Evolutionary conservation across 2,113 vertebrate species (phyloP).

Genomic region (Nestor notabilis): DNA sequence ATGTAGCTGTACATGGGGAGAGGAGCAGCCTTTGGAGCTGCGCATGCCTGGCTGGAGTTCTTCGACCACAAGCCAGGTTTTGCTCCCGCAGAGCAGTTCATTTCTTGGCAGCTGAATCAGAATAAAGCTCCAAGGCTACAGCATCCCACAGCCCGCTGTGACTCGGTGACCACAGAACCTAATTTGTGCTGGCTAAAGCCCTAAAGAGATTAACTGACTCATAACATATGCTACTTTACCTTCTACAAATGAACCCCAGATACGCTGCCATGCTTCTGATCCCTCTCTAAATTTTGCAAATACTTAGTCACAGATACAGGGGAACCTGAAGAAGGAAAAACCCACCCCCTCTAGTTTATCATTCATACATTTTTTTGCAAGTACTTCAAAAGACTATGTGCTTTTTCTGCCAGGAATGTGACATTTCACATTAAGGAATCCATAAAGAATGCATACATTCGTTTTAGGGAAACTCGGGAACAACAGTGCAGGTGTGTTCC

Average conservation of each 20-base stretch:
- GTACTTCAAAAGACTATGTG: neutral
- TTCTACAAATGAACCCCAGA: constrained; percentile 41
- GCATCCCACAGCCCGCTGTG: constrained; percentile 26
- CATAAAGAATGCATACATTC: neutral
- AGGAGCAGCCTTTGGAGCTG: neutral
- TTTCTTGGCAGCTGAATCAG: constrained; percentile 54
- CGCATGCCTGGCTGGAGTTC: constrained; percentile 13
- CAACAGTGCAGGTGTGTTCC: neutral
- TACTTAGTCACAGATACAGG: neutral
- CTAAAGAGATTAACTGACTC: constrained; percentile 60
- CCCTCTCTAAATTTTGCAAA: constrained; percentile 25
- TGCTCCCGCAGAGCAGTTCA: constrained; percentile 28
- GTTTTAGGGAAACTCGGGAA: neutral
- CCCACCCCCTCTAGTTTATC: neutral
- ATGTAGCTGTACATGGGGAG: neutral
- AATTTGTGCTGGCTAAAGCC: constrained; percentile 54
- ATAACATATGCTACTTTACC: constrained; percentile 60
- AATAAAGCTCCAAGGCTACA: constrained; percentile 59
- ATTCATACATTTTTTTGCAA: neutral
- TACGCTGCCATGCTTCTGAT: constrained; percentile 14
- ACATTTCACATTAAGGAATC: neutral
- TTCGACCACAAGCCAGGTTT: constrained; percentile 27
- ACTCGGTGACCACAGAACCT: constrained; percentile 49
- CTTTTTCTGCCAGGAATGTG: constrained; percentile 14
- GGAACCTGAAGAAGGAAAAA: neutral